Percentiles rank a stretch among this genome's conserved stretches.
phyloP scores from a whole-genome alignment of 2,797 vertebrate genomes.

The Takifugu ocellatus region DNA sequence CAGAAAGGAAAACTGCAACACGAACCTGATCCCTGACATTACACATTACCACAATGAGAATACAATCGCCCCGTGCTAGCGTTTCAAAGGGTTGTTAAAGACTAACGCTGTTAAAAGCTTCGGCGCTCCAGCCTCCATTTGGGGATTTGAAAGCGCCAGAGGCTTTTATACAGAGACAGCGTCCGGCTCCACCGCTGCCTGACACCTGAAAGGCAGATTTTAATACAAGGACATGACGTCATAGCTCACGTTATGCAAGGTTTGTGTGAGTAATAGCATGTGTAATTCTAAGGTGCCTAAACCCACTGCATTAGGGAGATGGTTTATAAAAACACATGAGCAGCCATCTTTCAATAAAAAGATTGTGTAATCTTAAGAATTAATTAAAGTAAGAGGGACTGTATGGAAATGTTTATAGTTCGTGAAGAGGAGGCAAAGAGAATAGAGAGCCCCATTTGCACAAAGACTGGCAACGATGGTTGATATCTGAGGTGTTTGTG shows the following conservation, averaged over 20 bases:
- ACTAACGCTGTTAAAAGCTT: conserved; percentile 52
- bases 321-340: not conserved
- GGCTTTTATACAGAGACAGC: conserved; percentile 20
- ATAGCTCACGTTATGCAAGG: conserved; percentile 34
- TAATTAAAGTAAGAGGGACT: not conserved
- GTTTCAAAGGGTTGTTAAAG: conserved; percentile 21
- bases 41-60: not conserved
- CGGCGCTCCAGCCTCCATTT: conserved; percentile 20
- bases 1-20: conserved; percentile 1
- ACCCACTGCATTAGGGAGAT: not conserved
- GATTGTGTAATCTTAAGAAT: not conserved
- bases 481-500: no score
- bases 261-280: conserved; percentile 9
- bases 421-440: not conserved
- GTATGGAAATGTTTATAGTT: not conserved
- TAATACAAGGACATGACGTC: conserved; percentile 47
- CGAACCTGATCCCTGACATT: not conserved
- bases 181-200: conserved; percentile 24
- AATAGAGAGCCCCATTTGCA: not conserved
- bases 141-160: conserved; percentile 32
- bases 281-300: not conserved
- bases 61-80: conserved; percentile 1
- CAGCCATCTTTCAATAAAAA: not conserved
- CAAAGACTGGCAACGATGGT: no score
- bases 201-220: conserved; percentile 27